Evolutionary conservation across 2,113 vertebrate genomes (phyloP).

Genomic region (Trachemys scripta): DNA sequence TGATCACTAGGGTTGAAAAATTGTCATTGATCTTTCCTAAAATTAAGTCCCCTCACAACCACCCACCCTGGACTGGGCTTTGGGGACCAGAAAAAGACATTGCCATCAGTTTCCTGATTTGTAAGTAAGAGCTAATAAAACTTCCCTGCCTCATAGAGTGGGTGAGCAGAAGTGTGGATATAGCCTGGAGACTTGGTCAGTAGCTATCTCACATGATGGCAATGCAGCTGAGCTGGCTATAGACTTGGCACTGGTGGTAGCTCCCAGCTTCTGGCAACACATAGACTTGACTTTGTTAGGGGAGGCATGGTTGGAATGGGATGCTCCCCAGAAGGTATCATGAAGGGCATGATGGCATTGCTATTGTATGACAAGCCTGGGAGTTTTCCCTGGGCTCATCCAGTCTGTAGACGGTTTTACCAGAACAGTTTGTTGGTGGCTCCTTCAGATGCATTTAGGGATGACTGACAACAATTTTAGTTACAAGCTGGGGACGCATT

Average conservation of each 20-base stretch:
- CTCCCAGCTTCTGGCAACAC: not conserved
- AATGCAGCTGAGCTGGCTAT: not conserved
- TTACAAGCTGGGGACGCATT: too few relatives aligned
- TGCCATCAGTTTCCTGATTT: not conserved
- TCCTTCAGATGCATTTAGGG: not conserved
- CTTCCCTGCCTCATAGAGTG: not conserved
- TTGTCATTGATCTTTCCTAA: not conserved
- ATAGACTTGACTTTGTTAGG: not conserved
- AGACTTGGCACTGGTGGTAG: not conserved
- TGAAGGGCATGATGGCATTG: not conserved
- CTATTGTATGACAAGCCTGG: not conserved
- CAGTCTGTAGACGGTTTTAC: not conserved
- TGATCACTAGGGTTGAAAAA: not conserved
- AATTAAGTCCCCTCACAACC: not conserved
- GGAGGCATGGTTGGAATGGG: not conserved
- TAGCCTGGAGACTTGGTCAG: too few relatives aligned
- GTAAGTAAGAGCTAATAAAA: not conserved
- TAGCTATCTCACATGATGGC: not conserved
- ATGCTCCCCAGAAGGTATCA: not conserved
- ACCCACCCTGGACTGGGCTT: not conserved
- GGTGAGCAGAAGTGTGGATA: not conserved
- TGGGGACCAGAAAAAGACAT: not conserved
- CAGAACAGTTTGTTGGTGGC: not conserved
- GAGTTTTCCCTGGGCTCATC: not conserved
- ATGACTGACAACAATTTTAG: too few relatives aligned